phyloP scores from a whole-genome alignment of 1,140 invertebrate genomes.

The Manduca sexta region DNA sequence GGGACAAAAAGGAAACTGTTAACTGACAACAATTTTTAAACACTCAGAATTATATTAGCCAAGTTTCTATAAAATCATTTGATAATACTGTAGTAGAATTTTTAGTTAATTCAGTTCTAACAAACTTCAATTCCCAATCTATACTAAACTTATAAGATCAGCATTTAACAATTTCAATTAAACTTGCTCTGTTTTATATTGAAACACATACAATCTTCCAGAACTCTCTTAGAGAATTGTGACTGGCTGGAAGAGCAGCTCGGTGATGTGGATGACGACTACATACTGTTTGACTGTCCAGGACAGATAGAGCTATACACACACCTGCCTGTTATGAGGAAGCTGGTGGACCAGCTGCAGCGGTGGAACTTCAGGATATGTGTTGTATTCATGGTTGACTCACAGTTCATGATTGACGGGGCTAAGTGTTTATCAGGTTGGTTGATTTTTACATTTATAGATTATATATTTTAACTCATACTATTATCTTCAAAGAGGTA shows the following conservation, averaged over 20 bases:
- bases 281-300: constrained; percentile 98
- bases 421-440: constrained; percentile 93
- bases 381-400: constrained; percentile 94
- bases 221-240: constrained; percentile 91
- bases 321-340: constrained; percentile 92
- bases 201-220: constrained; percentile 47
- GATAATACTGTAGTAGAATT: too few relatives aligned
- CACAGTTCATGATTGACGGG: constrained; percentile 97
- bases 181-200: too few relatives aligned
- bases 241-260: constrained; percentile 93
- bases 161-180: too few relatives aligned
- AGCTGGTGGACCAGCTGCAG: constrained; percentile 87
- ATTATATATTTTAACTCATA: too few relatives aligned
- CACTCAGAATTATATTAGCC: too few relatives aligned
- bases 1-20: too few relatives aligned
- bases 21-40: too few relatives aligned
- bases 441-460: not conserved
- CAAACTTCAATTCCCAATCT: too few relatives aligned
- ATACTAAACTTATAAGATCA: too few relatives aligned
- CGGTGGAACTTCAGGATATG: constrained; percentile 93
- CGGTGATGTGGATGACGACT: constrained; percentile 88
- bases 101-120: too few relatives aligned
- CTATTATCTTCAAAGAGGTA: too few relatives aligned
- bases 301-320: constrained; percentile 99
- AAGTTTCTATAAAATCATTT: too few relatives aligned